phyloP scores from a whole-genome alignment of 1,140 invertebrate genomes.

The Dysdera silvatica region DNA sequence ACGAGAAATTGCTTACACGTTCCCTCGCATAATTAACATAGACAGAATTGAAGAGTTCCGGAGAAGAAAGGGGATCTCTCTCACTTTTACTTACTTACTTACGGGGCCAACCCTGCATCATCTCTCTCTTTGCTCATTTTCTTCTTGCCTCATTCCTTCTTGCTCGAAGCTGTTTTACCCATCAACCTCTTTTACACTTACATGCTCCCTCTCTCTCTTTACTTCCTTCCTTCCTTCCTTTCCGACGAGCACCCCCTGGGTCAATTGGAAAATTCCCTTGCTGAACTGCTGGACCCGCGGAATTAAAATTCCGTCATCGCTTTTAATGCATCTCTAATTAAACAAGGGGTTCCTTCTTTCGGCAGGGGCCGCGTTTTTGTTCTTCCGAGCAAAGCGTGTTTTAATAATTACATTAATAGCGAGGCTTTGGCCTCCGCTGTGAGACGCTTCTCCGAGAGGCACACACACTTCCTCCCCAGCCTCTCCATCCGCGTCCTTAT shows the following conservation, averaged over 20 bases:
- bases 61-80: background rate
- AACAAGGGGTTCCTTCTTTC: constrained; percentile 29
- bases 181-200: no score
- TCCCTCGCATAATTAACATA: constrained; percentile 29
- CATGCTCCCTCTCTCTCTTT: background rate
- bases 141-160: no score
- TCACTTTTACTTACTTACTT: no score
- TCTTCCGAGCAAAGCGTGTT: constrained; percentile 27
- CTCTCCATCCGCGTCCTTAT: no score
- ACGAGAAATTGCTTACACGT: constrained; percentile 27
- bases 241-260: constrained; percentile 23
- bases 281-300: constrained; percentile 24
- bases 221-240: constrained; percentile 16
- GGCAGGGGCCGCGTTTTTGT: constrained; percentile 21
- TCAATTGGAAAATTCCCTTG: constrained; percentile 27
- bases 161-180: no score
- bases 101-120: no score
- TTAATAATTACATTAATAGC: constrained; percentile 31
- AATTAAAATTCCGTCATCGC: constrained; percentile 32
- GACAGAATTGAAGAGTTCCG: constrained; percentile 26
- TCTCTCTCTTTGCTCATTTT: background rate
- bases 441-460: constrained; percentile 20
- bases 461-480: no score
- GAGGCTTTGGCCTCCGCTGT: constrained; percentile 5
- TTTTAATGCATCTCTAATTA: constrained; percentile 31